Evolutionary conservation across 2,888 invertebrate genomes (phyloP), one percentile per base, ranked within the genome.

Genomic region (Cheiracanthium punctorium): DNA sequence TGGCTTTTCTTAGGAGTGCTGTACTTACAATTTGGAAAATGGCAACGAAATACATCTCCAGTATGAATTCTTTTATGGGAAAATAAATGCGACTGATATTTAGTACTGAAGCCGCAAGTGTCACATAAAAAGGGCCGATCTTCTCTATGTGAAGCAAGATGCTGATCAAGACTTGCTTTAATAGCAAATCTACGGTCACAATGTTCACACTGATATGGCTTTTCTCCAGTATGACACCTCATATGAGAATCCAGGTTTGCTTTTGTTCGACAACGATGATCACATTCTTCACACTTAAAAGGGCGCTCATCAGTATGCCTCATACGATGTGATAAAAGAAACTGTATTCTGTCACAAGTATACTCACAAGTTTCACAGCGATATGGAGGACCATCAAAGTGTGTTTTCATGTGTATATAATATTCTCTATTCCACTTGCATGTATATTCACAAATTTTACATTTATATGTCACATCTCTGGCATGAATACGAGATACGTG

Each of bases 21-120:
- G 90, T 94, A 95, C 88, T 92, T 93, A 91, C 94, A 95, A 88
- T 93, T 93, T 0, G 93, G 93, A 90, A 93, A 93, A 72, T 93
- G 93, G 90, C 95, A 95, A 58, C 93, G 92, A 91, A 93, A 94
- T n/a, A 94, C 93, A 89, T 94, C 89, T 91, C 94, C 93, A 89
- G 94, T 93, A 91, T 95, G 95, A 82, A 94, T 94, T 79, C 94
- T 92, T 89, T 94, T 94, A 90, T 95, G 95, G 17, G 94, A 93
- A 69, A 94, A 93, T 90, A 95, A 93, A 90, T 95, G 94, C 89
- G 94, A 94, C 88, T 94, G 93, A 90, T 94, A 94, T 90, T 94
- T 94, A 48, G 94, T 94, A 86, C 93, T 93, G 90, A 94, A 95
- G 10, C 94, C 94, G 91, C 95, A 95, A n/a, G 93, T 92, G 88